Evolutionary conservation across 2,888 invertebrate genomes (phyloP), one percentile per base, ranked within the genome.

Genomic region (Camponotus fellah): DNA sequence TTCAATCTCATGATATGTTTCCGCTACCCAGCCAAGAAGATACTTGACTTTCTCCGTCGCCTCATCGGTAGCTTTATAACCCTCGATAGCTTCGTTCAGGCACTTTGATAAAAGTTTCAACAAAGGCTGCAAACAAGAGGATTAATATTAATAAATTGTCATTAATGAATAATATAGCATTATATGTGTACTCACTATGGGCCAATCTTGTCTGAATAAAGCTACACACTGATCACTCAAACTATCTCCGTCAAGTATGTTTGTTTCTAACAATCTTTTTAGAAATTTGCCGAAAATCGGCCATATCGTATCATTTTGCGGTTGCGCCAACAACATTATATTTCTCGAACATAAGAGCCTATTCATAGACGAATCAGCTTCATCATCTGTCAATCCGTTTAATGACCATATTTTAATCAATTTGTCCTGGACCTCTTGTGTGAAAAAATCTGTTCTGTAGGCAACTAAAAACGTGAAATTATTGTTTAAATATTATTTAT

Each of bases 131-230:
- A 88, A 84, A 58, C 46, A 49, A 72, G 34, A 82, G 34, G 34
- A 49, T 56, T 8, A 2, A 46, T 56, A 10, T 77, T 76, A 76
- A 8, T 53, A n/a, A 53, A 8, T n/a, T n/a, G n/a, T n/a, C 6
- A 53, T 53, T 53, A 53, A 53, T n/a, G 3, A 53, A 2, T n/a
- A 53, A 53, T 53, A 10, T 32, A n/a, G 26, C 2, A 43, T 43
- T 14, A 5, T 5, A 9, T 4, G n/a, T 34, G 14, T 66, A 90
- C 91, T 92, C 89, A 96, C 96, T 94, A 96, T 95, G 0, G 96
- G 94, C 97, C 97, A 97, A 83, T 97, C 96, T 87, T 96, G 96
- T 88, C 96, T 96, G 83, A 97, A 97, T 17, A 97, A 95, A 0
- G 96, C 96, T 56, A 97, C 94, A 89, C 97, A 97, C 89, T 97